Base-by-base conservation (phyloP, 2,888 invertebrate genomes). In the Amiota communis region DNA sequence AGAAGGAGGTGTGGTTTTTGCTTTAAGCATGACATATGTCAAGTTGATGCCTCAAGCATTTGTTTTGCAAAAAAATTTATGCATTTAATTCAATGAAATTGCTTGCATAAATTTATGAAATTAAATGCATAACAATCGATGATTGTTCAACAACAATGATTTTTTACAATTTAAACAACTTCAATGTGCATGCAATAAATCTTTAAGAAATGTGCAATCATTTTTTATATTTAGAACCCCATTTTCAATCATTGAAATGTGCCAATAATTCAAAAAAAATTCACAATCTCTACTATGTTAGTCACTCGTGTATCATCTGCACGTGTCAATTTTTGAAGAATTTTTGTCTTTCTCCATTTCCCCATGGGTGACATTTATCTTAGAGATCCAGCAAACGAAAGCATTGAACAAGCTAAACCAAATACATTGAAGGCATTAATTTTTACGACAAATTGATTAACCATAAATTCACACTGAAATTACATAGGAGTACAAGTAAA, bases 391-490 rank as follows among this genome's bases (percentile, higher is more conserved):
- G 13, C 15, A 13, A 48, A 46, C 36, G n/a, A n/a, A n/a, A n/a
- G n/a, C 71, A 51, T n/a, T 10, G 51, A 8, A 63, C 65, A 15
- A 12, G 8, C 64, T 51, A 72, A 79, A 74, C 74, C 72, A 68
- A 77, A 76, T 76, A 76, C 79, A 80, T 36, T 36, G 36, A 4
- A 78, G 77, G 81, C 86, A 88, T 87, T 88, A 85, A 82, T 82
- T 87, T 87, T 88, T 85, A 87, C 87, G 88, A 86, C 87, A 88
- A 87, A 88, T 87, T 87, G 87, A 87, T 88, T 87, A 87, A 83
- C 84, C 87, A 78, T 82, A 80, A 81, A 80, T 77, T 81, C 78
- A 83, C 81, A 84, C 85, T 82, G 83, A 78, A 51, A 56, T 36
- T 47, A 57, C n/a, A n/a, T n/a, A n/a, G n/a, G n/a, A n/a, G n/a